Percentiles rank a stretch among this genome's conserved stretches.
Conservation (phyloP, 1,140 invertebrate genomes). For the Homalodisca vitripennis region DNA sequence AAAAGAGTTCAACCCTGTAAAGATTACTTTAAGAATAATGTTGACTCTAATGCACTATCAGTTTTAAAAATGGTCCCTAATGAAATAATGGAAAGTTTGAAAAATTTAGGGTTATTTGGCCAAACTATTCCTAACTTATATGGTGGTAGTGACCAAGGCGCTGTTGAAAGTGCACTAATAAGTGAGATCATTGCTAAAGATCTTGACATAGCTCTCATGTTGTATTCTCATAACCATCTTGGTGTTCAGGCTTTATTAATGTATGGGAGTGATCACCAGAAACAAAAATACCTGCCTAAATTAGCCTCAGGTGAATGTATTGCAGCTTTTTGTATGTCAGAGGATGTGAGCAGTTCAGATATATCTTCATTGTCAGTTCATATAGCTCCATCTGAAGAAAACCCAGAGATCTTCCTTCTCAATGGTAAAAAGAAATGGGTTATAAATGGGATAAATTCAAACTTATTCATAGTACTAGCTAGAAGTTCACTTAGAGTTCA, state of each 20-base stretch:
- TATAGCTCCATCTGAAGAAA: not conserved
- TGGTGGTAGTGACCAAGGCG: slow-evolving; percentile 10
- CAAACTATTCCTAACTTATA: slow-evolving; percentile 1
- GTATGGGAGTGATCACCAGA: slow-evolving; percentile 28
- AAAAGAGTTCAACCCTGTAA: slow-evolving; percentile 4
- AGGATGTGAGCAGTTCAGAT: slow-evolving; percentile 33
- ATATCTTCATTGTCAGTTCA: slow-evolving; percentile 16
- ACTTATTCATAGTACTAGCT: slow-evolving; percentile 35
- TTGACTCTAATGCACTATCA: slow-evolving; percentile 5
- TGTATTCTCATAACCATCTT: slow-evolving; percentile 1
- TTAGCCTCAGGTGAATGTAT: slow-evolving; percentile 28
- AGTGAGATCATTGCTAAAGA: slow-evolving; percentile 15
- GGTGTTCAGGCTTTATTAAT: slow-evolving; percentile 10
- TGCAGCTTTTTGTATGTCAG: slow-evolving; percentile 29
- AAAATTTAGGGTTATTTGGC: slow-evolving; percentile 13
- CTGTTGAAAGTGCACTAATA: not conserved
- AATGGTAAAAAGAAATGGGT: slow-evolving; percentile 38
- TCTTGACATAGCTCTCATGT: not conserved
- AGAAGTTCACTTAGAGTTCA: not conserved
- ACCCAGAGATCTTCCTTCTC: slow-evolving; percentile 22
- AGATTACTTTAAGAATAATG: slow-evolving; percentile 10
- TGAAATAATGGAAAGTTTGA: not conserved
- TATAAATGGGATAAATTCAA: slow-evolving; percentile 33
- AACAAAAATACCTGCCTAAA: slow-evolving; percentile 34
- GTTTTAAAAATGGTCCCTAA: slow-evolving; percentile 18